These are phyloP conservation scores for Cryptocheilus praepositus DNA, from an alignment of 2,888 invertebrate species.

Conservation along the genomic window DNA sequence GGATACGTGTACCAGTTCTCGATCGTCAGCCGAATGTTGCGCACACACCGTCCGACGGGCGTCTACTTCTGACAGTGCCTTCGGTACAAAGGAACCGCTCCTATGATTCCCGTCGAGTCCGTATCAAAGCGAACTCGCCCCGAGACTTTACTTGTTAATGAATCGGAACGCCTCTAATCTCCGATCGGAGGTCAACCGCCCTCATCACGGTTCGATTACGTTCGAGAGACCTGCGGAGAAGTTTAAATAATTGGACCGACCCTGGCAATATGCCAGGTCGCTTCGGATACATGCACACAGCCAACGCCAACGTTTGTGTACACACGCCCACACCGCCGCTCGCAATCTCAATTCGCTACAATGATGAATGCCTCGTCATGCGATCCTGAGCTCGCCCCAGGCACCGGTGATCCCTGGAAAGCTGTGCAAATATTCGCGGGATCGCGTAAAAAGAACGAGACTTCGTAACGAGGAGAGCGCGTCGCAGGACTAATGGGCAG, in stretches of 20 bases:
- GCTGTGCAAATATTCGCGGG: slow-evolving; percentile 10
- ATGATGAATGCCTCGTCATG: slow-evolving; percentile 22
- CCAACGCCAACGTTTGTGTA: neutral
- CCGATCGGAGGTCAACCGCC: neutral
- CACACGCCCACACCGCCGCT: neutral
- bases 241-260: slow-evolving; percentile 28
- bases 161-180: too few species aligned
- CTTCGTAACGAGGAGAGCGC: too few species aligned
- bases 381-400: neutral
- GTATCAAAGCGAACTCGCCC: too few species aligned
- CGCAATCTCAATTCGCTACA: neutral
- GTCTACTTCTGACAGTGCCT: too few species aligned
- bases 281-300: neutral
- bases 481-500: too few species aligned
- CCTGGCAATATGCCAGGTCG: slow-evolving; percentile 26
- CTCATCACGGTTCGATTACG: slow-evolving; percentile 11
- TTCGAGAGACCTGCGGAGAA: slow-evolving; percentile 2
- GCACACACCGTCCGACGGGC: too few species aligned
- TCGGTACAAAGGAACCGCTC: too few species aligned
- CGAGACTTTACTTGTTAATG: too few species aligned
- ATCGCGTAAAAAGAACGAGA: too few species aligned
- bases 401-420: neutral
- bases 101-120: too few species aligned
- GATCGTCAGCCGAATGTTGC: too few species aligned
- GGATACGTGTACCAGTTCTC: neutral